These are phyloP conservation scores for Euspilapteryx auroguttella DNA, from an alignment of 2,888 invertebrate genomes.

Conservation along the genomic window DNA sequence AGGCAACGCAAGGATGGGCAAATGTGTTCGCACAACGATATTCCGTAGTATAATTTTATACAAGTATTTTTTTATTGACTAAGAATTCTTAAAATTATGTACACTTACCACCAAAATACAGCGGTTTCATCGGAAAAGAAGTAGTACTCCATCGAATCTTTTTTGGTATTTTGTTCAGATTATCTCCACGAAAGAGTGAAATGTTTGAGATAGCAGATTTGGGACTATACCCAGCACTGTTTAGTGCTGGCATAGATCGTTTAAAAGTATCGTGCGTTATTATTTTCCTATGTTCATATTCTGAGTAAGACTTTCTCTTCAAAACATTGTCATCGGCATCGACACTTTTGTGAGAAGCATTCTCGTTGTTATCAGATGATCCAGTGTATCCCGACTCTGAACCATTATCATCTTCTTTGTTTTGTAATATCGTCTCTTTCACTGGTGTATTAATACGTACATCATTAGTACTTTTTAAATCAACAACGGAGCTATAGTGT, in stretches of 20 bases:
- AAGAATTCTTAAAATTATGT: no score
- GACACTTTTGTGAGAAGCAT: neutral
- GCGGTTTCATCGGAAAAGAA: slow-evolving; percentile 18
- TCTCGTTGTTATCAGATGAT: slow-evolving; percentile 12
- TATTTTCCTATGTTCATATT: no score
- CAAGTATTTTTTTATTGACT: no score
- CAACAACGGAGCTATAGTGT: slow-evolving; percentile 6
- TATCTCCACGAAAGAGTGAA: no score
- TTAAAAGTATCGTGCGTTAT: neutral
- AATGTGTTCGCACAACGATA: no score
- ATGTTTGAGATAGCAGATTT: no score
- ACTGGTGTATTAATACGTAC: slow-evolving; percentile 11
- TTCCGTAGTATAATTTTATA: no score
- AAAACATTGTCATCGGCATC: slow-evolving; percentile 1
- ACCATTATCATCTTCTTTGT: slow-evolving; percentile 7
- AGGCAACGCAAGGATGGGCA: no score
- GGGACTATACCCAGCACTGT: no score
- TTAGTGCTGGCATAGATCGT: neutral
- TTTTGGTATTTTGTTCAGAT: slow-evolving; percentile 12
- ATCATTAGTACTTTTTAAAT: slow-evolving; percentile 8
- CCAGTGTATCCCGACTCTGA: slow-evolving; percentile 32
- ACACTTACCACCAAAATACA: slow-evolving; percentile 18
- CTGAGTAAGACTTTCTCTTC: no score
- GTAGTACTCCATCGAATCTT: slow-evolving; percentile 32
- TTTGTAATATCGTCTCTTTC: neutral